phyloP scores from a whole-genome alignment of 2,888 invertebrate genomes.

The Conchocele bisecta region DNA sequence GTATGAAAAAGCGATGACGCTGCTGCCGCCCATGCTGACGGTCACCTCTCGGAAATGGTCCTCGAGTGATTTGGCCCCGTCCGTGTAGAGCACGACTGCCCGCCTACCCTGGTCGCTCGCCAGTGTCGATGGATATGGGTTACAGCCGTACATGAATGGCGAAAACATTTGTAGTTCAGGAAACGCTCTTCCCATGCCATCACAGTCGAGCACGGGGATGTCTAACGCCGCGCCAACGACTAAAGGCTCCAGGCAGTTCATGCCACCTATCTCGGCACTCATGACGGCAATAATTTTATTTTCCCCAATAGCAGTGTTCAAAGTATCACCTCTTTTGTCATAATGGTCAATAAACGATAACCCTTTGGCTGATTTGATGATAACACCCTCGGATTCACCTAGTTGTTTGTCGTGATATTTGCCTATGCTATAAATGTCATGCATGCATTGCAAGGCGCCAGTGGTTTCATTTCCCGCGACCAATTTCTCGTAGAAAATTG shows the following conservation, averaged over 20 bases:
- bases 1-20: conserved; percentile 60
- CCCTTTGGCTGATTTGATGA: conserved; percentile 52
- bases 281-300: conserved; percentile 66
- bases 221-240: conserved; percentile 68
- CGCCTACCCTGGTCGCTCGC: conserved; percentile 69
- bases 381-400: conserved; percentile 43
- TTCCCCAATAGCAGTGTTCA: background rate
- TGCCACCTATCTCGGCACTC: conserved; percentile 78
- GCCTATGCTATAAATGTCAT: conserved; percentile 61
- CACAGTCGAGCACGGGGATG: conserved; percentile 76
- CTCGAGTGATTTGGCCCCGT: conserved; percentile 69
- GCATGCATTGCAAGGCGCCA: conserved; percentile 61
- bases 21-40: conserved; percentile 74
- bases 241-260: conserved; percentile 76
- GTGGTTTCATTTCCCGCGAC: conserved; percentile 62
- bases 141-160: conserved; percentile 71
- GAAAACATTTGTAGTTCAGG: conserved; percentile 77
- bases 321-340: conserved; percentile 1
- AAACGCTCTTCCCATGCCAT: conserved; percentile 80
- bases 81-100: conserved; percentile 64
- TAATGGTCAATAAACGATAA: conserved; percentile 68
- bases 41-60: conserved; percentile 70
- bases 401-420: conserved; percentile 59
- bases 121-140: conserved; percentile 68
- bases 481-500: conserved; percentile 70